Percentiles rank a stretch among this genome's conserved stretches.
Evolutionary conservation across 1,140 invertebrate genomes (phyloP).

Genomic region (Acromyrmex echinatior): DNA sequence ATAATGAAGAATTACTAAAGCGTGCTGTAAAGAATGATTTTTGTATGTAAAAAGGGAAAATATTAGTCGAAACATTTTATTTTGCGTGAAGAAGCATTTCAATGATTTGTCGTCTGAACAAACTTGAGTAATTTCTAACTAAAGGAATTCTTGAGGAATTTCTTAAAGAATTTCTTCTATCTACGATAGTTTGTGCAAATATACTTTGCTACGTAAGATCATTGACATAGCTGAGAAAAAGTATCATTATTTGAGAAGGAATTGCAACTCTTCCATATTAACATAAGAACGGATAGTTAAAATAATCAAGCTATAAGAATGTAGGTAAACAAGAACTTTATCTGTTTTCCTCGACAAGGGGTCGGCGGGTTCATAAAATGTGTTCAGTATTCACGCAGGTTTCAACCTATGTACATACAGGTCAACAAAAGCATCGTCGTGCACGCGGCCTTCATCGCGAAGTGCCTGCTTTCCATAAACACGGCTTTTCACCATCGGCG

Average conservation of each 20-base stretch:
- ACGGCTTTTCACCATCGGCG: conserved; percentile 35
- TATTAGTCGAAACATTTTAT: not conserved
- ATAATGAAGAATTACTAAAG: no score
- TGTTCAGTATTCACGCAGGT: conserved; percentile 43
- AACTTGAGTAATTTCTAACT: not conserved
- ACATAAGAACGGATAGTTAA: not conserved
- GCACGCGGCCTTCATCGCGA: conserved; percentile 51
- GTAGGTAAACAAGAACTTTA: not conserved
- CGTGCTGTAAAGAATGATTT: not conserved
- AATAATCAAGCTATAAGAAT: not conserved
- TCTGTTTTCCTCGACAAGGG: conserved; percentile 18
- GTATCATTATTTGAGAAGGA: not conserved
- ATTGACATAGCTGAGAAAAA: not conserved
- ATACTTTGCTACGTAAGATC: not conserved
- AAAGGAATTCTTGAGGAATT: not conserved
- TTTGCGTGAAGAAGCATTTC: not conserved
- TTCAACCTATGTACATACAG: conserved; percentile 26
- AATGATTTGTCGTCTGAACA: not conserved
- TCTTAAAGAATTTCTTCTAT: not conserved
- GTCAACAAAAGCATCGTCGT: conserved; percentile 43
- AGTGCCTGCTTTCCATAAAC: conserved; percentile 66
- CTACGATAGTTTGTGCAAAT: not conserved
- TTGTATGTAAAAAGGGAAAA: not conserved
- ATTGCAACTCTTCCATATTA: not conserved
- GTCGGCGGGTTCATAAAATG: conserved; percentile 33